These are phyloP conservation scores for Lycocerus yunnanus DNA, from an alignment of 2,888 invertebrate species.

Conservation along the genomic window DNA sequence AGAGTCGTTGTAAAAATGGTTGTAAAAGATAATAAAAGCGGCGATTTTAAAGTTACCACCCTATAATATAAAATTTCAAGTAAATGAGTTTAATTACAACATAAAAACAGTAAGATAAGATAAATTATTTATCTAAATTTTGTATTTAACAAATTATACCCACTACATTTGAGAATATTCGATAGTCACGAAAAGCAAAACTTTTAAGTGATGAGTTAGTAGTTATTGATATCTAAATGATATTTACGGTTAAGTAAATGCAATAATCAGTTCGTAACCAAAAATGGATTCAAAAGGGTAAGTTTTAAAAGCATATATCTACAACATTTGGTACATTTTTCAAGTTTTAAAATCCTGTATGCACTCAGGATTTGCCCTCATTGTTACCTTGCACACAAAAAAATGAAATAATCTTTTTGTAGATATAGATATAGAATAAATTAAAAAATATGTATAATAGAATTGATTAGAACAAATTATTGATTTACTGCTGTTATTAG, in stretches of 20 bases:
- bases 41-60: neutral
- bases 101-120: constrained; percentile 10
- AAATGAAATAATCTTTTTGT: neutral
- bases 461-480: neutral
- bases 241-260: neutral
- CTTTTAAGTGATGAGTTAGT: neutral
- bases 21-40: neutral
- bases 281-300: neutral
- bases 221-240: neutral
- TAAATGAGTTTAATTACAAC: constrained; percentile 20
- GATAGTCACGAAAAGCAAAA: neutral
- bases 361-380: no score
- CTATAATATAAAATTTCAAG: neutral
- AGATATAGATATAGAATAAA: no score
- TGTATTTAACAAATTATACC: neutral
- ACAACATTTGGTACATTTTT: no score
- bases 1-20: neutral
- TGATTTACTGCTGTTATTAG: neutral
- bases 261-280: neutral
- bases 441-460: neutral
- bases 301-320: neutral
- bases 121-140: constrained; percentile 7
- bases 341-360: no score
- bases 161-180: neutral
- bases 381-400: no score